These are phyloP conservation scores for Empis livida DNA, from an alignment of 2,888 invertebrate genomes.

Conservation along the genomic window DNA sequence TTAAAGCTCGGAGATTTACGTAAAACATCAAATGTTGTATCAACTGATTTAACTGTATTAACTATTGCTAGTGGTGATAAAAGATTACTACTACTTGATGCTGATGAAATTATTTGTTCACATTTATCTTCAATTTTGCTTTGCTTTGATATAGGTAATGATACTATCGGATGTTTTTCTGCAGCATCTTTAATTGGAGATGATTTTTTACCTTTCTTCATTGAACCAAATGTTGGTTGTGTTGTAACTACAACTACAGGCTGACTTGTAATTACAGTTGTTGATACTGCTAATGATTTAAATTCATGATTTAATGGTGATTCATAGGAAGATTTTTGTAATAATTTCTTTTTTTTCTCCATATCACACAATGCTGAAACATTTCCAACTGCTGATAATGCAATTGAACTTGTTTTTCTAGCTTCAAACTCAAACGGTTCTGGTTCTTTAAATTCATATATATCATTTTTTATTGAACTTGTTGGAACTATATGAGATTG, in stretches of 20 bases:
- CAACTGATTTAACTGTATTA: constrained; percentile 3
- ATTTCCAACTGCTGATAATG: constrained; percentile 2
- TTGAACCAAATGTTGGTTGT: too few relatives aligned
- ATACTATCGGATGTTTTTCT: constrained; percentile 3
- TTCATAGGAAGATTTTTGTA: constrained; percentile 7
- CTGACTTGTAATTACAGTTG: not conserved
- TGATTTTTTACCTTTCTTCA: constrained; percentile 5
- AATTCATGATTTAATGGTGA: constrained; percentile 3
- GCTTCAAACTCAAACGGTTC: constrained; percentile 78
- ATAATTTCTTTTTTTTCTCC: constrained; percentile 12
- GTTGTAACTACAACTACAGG: not conserved
- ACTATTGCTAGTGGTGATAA: constrained; percentile 3
- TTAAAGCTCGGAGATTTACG: constrained; percentile 35
- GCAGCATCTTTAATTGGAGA: constrained; percentile 4
- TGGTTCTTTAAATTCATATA: constrained; percentile 81
- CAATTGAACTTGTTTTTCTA: constrained; percentile 32
- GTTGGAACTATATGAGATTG: constrained; percentile 2
- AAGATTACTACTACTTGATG: constrained; percentile 9
- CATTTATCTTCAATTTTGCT: constrained; percentile 13
- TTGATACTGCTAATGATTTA: not conserved
- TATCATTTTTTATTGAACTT: constrained; percentile 38
- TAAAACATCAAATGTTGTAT: constrained; percentile 38
- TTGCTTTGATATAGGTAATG: constrained; percentile 2
- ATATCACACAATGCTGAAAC: constrained; percentile 9
- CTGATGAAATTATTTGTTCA: constrained; percentile 4